These are phyloP conservation scores for Sclerurus mexicanus DNA, from an alignment of 2,113 vertebrate species.

Conservation along the genomic window DNA sequence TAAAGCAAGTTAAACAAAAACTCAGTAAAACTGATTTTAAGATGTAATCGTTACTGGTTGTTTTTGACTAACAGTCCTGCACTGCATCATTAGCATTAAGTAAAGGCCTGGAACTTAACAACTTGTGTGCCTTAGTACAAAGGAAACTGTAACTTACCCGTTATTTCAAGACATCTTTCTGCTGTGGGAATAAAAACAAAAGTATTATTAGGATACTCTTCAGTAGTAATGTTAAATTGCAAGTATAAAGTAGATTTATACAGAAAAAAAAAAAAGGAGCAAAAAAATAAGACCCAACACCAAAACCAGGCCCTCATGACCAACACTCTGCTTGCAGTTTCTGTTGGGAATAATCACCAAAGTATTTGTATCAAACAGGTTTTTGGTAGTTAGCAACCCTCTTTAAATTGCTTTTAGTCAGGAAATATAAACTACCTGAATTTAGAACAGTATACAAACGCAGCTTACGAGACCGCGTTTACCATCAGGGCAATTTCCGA, in stretches of 20 bases:
- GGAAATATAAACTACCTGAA: rapidly evolving
- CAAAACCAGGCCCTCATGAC: background rate
- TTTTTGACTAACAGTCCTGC: rapidly evolving
- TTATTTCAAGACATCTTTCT: background rate
- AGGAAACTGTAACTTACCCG: background rate
- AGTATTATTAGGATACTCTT: background rate
- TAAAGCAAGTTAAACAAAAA: too few species aligned
- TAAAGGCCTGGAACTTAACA: background rate
- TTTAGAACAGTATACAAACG: rapidly evolving
- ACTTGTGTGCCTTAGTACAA: rapidly evolving
- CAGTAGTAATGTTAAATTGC: background rate
- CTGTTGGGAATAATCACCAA: rapidly evolving
- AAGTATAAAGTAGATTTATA: rapidly evolving
- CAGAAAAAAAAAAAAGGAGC: rapidly evolving
- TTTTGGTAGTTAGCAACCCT: rapidly evolving
- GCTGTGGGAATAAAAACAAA: background rate
- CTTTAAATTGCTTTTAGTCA: rapidly evolving
- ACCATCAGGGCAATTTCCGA: rapidly evolving
- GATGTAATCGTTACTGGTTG: rapidly evolving
- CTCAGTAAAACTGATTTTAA: too few species aligned
- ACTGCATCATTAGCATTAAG: background rate
- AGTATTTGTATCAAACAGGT: rapidly evolving
- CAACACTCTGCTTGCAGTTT: background rate
- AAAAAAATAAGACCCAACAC: background rate
- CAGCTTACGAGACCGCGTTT: rapidly evolving